Conservation (phyloP, 2,888 invertebrate species). For the Pyrrhosoma nymphula region DNA sequence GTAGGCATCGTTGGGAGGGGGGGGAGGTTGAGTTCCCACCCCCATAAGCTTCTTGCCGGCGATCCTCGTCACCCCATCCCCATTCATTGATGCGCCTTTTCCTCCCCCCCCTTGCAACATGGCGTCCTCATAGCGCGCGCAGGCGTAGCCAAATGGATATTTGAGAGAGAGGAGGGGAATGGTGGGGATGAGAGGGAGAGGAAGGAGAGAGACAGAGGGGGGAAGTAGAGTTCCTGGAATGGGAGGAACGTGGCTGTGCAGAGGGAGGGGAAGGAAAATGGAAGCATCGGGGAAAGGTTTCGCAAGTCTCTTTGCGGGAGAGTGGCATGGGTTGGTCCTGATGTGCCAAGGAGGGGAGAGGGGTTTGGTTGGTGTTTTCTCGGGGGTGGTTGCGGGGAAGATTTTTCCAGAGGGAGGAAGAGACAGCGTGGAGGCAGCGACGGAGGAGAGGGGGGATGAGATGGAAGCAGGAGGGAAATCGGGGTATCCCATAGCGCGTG, state of each 20-base stretch:
- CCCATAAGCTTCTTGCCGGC: neutral
- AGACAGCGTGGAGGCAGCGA: neutral
- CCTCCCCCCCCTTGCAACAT: slow-evolving; percentile 19
- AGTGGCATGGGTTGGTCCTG: neutral
- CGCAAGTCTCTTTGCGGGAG: neutral
- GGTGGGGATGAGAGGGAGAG: neutral
- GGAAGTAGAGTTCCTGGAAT: slow-evolving; percentile 13
- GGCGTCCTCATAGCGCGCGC: slow-evolving; percentile 64
- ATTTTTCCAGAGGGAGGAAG: neutral
- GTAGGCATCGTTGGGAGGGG: neutral
- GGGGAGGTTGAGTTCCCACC: neutral
- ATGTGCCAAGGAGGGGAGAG: neutral
- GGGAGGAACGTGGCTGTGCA: neutral
- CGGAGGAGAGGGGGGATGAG: neutral
- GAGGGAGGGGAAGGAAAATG: neutral
- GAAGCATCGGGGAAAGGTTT: neutral
- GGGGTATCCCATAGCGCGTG: neutral
- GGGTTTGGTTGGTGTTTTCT: neutral
- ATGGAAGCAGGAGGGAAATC: neutral
- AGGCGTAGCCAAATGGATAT: slow-evolving; percentile 61
- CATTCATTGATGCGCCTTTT: slow-evolving; percentile 59
- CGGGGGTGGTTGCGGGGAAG: neutral
- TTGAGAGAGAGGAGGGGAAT: neutral
- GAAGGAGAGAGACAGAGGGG: neutral
- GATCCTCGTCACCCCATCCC: slow-evolving; percentile 28